Percentiles rank a stretch among this genome's conserved stretches.
These are phyloP conservation scores for Dicranocentrus wangi DNA, from an alignment of 2,888 invertebrate genomes.

Conservation along the genomic window DNA sequence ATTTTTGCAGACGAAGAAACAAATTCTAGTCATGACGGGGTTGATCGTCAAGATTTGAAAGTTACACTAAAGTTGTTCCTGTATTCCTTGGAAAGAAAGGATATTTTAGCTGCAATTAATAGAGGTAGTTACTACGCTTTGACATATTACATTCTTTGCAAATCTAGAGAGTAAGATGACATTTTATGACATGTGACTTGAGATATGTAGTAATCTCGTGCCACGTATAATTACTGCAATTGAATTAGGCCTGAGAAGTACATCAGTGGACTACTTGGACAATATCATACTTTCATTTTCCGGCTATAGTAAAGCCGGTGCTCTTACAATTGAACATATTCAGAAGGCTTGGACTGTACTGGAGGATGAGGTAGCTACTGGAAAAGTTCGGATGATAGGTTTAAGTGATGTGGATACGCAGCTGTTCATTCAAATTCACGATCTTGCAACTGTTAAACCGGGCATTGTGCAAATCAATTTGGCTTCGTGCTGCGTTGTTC, in stretches of 20 bases:
- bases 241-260: slow-evolving; percentile 59
- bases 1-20: slow-evolving; percentile 24
- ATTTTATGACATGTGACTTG: too few relatives aligned
- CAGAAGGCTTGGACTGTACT: slow-evolving; percentile 85
- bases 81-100: slow-evolving; percentile 81
- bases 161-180: too few relatives aligned
- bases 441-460: slow-evolving; percentile 86
- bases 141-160: not conserved
- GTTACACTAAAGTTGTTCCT: slow-evolving; percentile 91
- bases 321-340: slow-evolving; percentile 78
- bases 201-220: too few relatives aligned
- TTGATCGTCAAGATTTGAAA: slow-evolving; percentile 85
- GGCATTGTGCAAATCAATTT: slow-evolving; percentile 94
- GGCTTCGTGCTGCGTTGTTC: slow-evolving; percentile 94
- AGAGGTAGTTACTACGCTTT: slow-evolving; percentile 78
- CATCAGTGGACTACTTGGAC: slow-evolving; percentile 79
- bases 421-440: slow-evolving; percentile 84
- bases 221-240: too few relatives aligned
- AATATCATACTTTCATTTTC: slow-evolving; percentile 86
- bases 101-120: slow-evolving; percentile 83
- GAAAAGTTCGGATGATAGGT: slow-evolving; percentile 84
- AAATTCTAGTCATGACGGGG: slow-evolving; percentile 76
- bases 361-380: slow-evolving; percentile 82
- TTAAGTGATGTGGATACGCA: slow-evolving; percentile 92
- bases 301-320: slow-evolving; percentile 73